Conservation (phyloP, 2,113 vertebrate genomes). For the Tachycineta bicolor region DNA sequence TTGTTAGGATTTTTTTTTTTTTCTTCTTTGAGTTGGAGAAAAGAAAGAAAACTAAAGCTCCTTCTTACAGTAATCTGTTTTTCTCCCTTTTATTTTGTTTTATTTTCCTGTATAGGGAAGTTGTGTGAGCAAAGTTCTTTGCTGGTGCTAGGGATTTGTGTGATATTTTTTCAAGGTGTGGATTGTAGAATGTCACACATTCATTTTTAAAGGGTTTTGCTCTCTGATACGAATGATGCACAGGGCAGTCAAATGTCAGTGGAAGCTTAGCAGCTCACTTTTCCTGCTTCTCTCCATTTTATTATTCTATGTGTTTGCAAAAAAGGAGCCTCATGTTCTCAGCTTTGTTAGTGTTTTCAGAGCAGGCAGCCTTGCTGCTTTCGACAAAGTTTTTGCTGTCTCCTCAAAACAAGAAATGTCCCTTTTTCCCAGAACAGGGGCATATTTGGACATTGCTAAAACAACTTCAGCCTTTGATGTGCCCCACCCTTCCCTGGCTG, state of each 20-base stretch:
- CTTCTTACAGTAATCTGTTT: conserved; percentile 46
- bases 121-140: conserved; percentile 36
- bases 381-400: not conserved
- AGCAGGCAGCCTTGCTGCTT: not conserved
- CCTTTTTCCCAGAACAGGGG: not conserved
- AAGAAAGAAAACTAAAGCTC: not conserved
- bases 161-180: conserved; percentile 68
- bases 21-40: not conserved
- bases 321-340: not conserved
- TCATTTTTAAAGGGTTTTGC: conserved; percentile 77
- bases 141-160: conserved; percentile 36
- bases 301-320: conserved; percentile 14
- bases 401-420: not conserved
- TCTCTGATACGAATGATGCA: conserved; percentile 69
- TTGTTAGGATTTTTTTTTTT: conserved; percentile 13
- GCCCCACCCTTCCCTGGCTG: not conserved
- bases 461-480: not conserved
- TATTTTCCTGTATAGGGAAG: conserved; percentile 56
- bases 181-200: conserved; percentile 76
- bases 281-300: conserved; percentile 10
- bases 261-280: conserved; percentile 52
- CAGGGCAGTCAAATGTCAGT: conserved; percentile 72
- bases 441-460: not conserved
- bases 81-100: conserved; percentile 57
- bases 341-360: not conserved